Conservation (phyloP, 2,113 vertebrate species). For the Sminthopsis crassicaudata region DNA sequence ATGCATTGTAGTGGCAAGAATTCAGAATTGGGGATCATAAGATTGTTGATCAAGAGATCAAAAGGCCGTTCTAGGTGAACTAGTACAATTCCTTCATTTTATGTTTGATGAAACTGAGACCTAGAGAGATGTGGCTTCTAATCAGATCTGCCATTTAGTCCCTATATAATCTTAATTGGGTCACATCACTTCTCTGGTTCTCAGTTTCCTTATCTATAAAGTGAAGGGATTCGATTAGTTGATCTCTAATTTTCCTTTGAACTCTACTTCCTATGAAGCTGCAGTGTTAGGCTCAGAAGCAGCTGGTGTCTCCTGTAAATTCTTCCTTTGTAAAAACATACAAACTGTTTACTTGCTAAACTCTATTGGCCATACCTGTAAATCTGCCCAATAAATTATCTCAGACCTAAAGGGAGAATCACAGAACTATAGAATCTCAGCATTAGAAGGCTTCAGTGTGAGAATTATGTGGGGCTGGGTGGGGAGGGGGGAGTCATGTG, state of each 20-base stretch:
- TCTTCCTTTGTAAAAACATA: background rate
- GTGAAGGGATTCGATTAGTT: background rate
- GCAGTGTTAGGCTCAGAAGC: background rate
- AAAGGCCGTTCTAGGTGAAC: background rate
- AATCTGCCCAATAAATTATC: background rate
- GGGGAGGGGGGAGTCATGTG: too few species aligned
- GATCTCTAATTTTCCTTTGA: background rate
- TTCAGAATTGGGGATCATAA: background rate
- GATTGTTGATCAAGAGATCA: background rate
- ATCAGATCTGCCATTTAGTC: background rate
- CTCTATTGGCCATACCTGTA: background rate
- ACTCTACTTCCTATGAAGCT: background rate
- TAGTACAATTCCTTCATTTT: background rate
- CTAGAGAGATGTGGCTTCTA: background rate
- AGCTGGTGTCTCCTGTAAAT: background rate
- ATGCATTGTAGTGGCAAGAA: background rate
- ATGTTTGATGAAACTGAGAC: background rate
- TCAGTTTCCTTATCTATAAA: background rate
- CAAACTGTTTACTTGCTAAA: background rate
- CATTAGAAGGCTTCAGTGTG: background rate
- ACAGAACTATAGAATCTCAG: background rate
- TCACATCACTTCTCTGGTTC: background rate
- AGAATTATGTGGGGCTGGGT: too few species aligned
- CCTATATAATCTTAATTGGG: background rate
- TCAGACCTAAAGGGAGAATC: background rate